These are phyloP conservation scores for Peromyscus aztecus DNA, from an alignment of 2,797 vertebrate species.

Conservation along the genomic window DNA sequence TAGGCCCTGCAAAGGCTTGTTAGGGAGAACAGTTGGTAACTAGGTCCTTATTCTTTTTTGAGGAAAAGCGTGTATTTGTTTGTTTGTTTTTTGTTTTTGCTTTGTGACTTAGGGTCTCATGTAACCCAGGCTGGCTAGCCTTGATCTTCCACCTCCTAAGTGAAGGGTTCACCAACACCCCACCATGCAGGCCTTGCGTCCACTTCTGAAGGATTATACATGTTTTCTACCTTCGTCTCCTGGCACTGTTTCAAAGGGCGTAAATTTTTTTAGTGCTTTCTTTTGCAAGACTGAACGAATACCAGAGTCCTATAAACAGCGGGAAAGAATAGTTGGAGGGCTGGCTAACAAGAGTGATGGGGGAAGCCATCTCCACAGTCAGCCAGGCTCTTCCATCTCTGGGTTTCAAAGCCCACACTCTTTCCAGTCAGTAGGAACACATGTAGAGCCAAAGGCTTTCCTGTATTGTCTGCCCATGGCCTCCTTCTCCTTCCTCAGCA, in stretches of 20 bases:
- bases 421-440: background rate
- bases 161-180: background rate
- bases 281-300: constrained; percentile 38
- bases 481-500: constrained; percentile 8
- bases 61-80: background rate
- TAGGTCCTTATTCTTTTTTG: background rate
- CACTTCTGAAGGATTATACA: background rate
- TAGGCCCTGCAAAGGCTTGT: too few species aligned
- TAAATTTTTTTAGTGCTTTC: background rate
- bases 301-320: background rate
- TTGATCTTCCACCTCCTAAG: background rate
- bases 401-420: background rate
- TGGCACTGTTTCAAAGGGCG: background rate
- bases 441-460: background rate
- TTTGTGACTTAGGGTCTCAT: background rate
- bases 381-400: constrained; percentile 2
- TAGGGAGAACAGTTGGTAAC: background rate
- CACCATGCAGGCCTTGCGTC: background rate
- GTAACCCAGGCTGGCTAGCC: background rate
- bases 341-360: background rate
- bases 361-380: background rate
- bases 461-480: background rate
- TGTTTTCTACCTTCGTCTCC: background rate
- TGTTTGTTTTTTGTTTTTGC: background rate
- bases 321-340: background rate